Percentiles rank a stretch among this genome's conserved stretches.
phyloP scores from a whole-genome alignment of 37 sponge, comb jelly and placozoan species.

The Agelas oroides region DNA sequence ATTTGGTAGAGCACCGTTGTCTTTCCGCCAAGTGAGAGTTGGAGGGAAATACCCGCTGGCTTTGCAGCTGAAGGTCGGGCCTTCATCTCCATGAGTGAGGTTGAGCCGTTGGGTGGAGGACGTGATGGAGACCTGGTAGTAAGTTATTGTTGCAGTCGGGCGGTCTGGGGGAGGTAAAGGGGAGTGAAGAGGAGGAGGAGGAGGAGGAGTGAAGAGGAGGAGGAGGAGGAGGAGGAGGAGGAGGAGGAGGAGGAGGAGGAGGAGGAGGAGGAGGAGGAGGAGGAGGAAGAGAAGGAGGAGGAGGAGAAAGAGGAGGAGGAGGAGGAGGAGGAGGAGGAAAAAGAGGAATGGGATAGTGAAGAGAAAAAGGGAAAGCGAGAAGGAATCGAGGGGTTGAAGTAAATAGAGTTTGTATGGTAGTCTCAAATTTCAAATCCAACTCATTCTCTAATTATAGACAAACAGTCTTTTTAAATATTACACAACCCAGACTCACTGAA shows the following conservation, averaged over 20 bases:
- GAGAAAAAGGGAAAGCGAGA: no score
- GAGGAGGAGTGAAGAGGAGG: neutral
- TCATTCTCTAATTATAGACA: no score
- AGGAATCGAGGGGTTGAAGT: no score
- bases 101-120: neutral
- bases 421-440: neutral
- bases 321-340: neutral
- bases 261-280: slow-evolving; percentile 1
- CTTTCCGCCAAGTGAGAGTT: neutral
- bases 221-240: neutral
- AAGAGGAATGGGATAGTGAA: slow-evolving; percentile 9
- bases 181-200: neutral
- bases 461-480: neutral
- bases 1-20: neutral
- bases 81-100: neutral
- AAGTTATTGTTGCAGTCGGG: neutral
- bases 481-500: slow-evolving; percentile 10
- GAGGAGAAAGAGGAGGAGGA: neutral
- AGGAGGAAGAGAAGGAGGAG: neutral
- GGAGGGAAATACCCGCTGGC: slow-evolving; percentile 24
- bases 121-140: neutral
- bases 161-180: slow-evolving; percentile 13
- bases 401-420: neutral
- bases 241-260: slow-evolving; percentile 9
- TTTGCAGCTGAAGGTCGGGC: slow-evolving; percentile 30